These are phyloP conservation scores for Sphenopsis melanotis DNA, from an alignment of 2,797 vertebrate genomes.

Conservation along the genomic window DNA sequence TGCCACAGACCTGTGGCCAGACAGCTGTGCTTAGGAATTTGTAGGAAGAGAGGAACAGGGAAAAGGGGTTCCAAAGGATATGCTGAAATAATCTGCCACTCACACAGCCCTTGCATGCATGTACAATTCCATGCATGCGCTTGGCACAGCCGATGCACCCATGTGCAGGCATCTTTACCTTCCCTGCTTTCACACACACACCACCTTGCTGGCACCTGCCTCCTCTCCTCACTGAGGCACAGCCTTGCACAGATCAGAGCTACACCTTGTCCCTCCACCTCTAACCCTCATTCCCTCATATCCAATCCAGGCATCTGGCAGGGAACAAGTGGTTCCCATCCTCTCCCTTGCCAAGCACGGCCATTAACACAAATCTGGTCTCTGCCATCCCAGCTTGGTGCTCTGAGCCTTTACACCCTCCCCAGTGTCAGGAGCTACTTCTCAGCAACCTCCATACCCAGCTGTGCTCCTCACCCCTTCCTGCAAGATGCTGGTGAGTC, in stretches of 20 bases:
- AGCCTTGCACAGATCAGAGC: background rate
- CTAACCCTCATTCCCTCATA: background rate
- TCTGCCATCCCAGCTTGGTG: background rate
- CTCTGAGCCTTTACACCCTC: background rate
- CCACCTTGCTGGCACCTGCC: background rate
- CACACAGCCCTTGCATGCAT: background rate
- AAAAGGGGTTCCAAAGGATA: background rate
- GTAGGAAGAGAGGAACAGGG: background rate
- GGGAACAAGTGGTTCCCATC: background rate
- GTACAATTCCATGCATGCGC: fast-evolving
- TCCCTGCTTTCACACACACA: background rate
- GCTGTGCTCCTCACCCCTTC: background rate
- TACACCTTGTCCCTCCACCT: background rate
- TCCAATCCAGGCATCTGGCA: background rate
- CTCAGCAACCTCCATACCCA: background rate
- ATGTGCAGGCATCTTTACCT: fast-evolving
- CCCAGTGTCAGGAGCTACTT: background rate
- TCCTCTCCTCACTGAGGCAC: background rate
- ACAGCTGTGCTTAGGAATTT: background rate
- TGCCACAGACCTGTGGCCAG: background rate
- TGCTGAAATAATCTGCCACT: background rate
- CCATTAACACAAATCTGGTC: background rate
- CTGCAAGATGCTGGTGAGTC: background rate
- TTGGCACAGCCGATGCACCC: background rate
- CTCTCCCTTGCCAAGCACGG: background rate